Evolutionary conservation across 2,888 invertebrate species (phyloP).

Genomic region (Prionchulus punctatus): DNA sequence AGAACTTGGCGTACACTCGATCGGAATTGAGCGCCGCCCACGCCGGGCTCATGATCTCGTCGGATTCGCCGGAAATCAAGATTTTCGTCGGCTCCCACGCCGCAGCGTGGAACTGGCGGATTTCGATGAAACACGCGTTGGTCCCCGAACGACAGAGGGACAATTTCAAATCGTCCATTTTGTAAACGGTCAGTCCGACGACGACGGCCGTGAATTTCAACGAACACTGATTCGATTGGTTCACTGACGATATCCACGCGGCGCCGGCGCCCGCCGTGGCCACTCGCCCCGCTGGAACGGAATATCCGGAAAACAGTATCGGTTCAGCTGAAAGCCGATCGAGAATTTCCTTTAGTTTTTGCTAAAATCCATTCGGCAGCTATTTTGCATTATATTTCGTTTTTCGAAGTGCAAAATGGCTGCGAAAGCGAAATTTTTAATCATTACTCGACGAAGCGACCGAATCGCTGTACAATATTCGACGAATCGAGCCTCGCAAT

Average conservation of each 20-base stretch:
- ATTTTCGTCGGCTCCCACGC: too few species aligned
- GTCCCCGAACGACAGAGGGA: not conserved
- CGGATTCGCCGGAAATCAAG: too few species aligned
- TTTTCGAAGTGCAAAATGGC: too few species aligned
- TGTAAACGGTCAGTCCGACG: not conserved
- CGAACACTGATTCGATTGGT: not conserved
- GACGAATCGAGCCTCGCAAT: not conserved
- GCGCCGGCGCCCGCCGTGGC: not conserved
- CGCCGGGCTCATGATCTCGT: too few species aligned
- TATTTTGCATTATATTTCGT: too few species aligned
- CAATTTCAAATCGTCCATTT: not conserved
- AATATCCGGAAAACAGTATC: not conserved
- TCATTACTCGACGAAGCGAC: not conserved
- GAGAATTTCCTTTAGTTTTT: too few species aligned
- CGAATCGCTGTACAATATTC: not conserved
- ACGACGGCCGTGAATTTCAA: not conserved
- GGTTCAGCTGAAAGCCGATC: not conserved
- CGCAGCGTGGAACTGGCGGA: too few species aligned
- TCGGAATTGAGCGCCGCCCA: too few species aligned
- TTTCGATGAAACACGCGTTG: too few species aligned
- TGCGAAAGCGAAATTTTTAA: too few species aligned
- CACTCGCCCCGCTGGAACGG: not conserved
- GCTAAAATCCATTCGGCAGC: too few species aligned
- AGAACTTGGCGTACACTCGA: too few species aligned
- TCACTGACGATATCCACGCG: not conserved